phyloP scores from a whole-genome alignment of 1,140 invertebrate genomes.

The Euwallacea fornicatus region DNA sequence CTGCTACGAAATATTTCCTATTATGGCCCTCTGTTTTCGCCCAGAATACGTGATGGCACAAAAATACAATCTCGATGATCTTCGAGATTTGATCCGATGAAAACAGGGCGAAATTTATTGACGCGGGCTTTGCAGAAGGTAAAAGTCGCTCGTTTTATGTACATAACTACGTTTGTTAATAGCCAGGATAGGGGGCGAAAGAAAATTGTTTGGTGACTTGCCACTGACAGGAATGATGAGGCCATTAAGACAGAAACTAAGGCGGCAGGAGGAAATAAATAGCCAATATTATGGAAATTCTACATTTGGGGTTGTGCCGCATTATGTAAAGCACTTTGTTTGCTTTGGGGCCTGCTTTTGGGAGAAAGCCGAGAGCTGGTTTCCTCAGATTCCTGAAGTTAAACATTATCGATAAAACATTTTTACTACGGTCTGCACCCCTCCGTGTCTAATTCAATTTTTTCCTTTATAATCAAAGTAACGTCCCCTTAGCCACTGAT shows the following conservation, averaged over 20 bases:
- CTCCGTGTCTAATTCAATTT: constrained; percentile 16
- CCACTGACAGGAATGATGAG: constrained; percentile 24
- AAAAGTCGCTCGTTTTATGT: too few species aligned
- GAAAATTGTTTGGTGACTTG: constrained; percentile 16
- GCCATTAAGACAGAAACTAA: constrained; percentile 24
- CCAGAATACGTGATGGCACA: constrained; percentile 24
- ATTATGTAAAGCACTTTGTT: constrained; percentile 29
- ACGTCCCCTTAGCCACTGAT: constrained; percentile 19
- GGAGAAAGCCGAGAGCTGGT: neutral
- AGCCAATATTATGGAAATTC: constrained; percentile 32
- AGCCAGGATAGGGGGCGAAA: neutral
- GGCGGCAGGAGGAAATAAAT: constrained; percentile 23
- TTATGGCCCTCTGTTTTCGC: constrained; percentile 39
- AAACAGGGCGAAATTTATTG: constrained; percentile 15
- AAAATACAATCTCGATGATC: constrained; percentile 35
- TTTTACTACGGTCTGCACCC: constrained; percentile 1
- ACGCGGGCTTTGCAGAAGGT: too few species aligned
- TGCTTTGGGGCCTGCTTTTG: neutral
- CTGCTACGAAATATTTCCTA: constrained; percentile 38
- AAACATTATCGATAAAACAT: constrained; percentile 1
- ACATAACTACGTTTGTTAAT: neutral
- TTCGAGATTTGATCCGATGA: constrained; percentile 28
- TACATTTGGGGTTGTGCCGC: constrained; percentile 24
- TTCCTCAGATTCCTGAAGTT: neutral
- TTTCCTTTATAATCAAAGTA: constrained; percentile 15